Percentiles rank a stretch among this genome's conserved stretches.
Conservation (phyloP, 1,140 invertebrate genomes). For the Tetramorium simillimum region DNA sequence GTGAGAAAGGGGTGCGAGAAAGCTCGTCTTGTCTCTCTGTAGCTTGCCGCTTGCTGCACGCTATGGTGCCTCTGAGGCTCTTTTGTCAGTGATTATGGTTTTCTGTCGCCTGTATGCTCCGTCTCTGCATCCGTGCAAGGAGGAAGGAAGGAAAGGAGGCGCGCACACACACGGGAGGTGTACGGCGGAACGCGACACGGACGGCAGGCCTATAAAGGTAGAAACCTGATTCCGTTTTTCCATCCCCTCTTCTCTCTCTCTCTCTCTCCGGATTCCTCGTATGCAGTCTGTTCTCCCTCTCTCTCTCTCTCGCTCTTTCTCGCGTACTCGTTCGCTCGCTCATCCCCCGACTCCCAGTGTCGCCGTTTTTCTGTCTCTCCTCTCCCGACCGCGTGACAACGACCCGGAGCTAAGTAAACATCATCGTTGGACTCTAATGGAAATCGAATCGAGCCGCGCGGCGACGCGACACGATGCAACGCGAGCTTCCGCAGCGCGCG, state of each 20-base stretch:
- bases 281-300: neutral
- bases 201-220: conserved; percentile 48
- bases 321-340: neutral
- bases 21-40: conserved; percentile 66
- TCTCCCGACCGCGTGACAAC: conserved; percentile 34
- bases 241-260: conserved; percentile 54
- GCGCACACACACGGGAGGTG: conserved; percentile 19
- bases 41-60: conserved; percentile 53
- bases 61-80: conserved; percentile 59
- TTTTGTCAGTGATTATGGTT: conserved; percentile 73
- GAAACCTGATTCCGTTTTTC: conserved; percentile 69
- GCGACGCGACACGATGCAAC: neutral
- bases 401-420: conserved; percentile 65
- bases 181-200: conserved; percentile 11
- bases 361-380: conserved; percentile 48
- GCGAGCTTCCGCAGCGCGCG: conserved; percentile 41
- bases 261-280: conserved; percentile 13
- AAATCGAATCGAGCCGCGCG: conserved; percentile 67
- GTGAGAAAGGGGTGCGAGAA: conserved; percentile 74
- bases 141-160: conserved; percentile 48
- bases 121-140: conserved; percentile 28
- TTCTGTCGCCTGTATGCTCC: conserved; percentile 64
- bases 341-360: conserved; percentile 15
- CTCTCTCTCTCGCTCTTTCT: neutral
- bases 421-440: conserved; percentile 58